Evolutionary conservation across 2,888 invertebrate species (phyloP).

Genomic region (Lymantria dispar): DNA sequence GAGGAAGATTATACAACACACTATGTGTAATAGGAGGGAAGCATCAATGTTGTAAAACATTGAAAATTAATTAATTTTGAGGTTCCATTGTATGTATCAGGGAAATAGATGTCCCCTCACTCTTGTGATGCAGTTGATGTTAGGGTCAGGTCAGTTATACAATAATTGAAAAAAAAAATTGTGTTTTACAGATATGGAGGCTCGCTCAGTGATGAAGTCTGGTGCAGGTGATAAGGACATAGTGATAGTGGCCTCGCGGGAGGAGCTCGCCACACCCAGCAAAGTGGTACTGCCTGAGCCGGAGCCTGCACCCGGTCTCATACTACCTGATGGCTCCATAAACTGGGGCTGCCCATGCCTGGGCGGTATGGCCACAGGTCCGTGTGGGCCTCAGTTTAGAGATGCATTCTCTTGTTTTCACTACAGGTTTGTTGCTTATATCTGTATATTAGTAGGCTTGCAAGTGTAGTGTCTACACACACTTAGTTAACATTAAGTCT

Average conservation of each 20-base stretch:
- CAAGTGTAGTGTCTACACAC: no score
- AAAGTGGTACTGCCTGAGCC: constrained; percentile 86
- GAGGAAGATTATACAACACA: no score
- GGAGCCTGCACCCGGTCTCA: constrained; percentile 90
- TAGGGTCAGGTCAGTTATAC: no score
- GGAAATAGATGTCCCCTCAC: no score
- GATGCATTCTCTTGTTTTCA: constrained; percentile 98
- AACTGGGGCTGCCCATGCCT: constrained; percentile 99
- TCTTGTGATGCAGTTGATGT: no score
- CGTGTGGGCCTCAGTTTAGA: constrained; percentile 96
- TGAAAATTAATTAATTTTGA: no score
- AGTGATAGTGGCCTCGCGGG: constrained; percentile 91
- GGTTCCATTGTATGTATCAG: no score
- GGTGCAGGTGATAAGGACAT: constrained; percentile 85
- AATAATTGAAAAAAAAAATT: no score
- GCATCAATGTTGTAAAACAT: no score
- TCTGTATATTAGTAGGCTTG: neutral
- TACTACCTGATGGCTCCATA: constrained; percentile 92
- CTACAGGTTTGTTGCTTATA: constrained; percentile 78
- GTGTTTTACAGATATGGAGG: constrained; percentile 11
- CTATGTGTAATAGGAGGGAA: no score
- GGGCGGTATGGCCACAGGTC: constrained; percentile 98
- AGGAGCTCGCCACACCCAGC: constrained; percentile 89
- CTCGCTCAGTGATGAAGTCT: constrained; percentile 31
- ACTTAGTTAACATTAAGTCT: no score